Conservation (phyloP, 2,113 vertebrate species). For the Coptodon rendalli region DNA sequence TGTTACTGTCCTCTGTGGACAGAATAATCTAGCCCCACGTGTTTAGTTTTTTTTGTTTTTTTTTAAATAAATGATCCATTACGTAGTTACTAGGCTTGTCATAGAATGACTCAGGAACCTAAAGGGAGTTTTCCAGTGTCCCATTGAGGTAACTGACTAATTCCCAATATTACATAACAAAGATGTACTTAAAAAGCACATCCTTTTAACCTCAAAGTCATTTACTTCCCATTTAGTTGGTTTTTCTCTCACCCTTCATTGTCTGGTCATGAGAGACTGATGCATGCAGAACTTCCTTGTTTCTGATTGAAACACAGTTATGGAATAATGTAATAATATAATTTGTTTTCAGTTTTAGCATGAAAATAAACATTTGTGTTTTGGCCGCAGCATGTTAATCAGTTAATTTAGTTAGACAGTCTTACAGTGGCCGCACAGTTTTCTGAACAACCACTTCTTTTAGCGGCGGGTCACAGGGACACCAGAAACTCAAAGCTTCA, state of each 20-base stretch:
- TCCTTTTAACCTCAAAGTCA: background rate
- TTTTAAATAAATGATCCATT: background rate
- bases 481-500: background rate
- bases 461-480: background rate
- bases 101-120: background rate
- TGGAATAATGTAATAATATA: background rate
- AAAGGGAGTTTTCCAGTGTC: background rate
- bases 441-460: background rate
- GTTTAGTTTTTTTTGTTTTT: background rate
- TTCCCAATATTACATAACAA: background rate
- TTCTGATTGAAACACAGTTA: background rate
- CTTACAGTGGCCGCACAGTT: background rate
- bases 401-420: background rate
- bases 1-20: background rate
- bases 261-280: slow-evolving; percentile 1
- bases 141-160: background rate
- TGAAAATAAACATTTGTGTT: background rate
- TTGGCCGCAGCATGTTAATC: background rate
- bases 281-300: background rate
- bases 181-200: background rate
- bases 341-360: background rate
- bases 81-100: background rate
- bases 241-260: background rate
- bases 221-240: background rate
- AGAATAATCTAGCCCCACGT: background rate